These are phyloP conservation scores for Drosophila tani DNA, from an alignment of 1,140 invertebrate species.

Conservation along the genomic window DNA sequence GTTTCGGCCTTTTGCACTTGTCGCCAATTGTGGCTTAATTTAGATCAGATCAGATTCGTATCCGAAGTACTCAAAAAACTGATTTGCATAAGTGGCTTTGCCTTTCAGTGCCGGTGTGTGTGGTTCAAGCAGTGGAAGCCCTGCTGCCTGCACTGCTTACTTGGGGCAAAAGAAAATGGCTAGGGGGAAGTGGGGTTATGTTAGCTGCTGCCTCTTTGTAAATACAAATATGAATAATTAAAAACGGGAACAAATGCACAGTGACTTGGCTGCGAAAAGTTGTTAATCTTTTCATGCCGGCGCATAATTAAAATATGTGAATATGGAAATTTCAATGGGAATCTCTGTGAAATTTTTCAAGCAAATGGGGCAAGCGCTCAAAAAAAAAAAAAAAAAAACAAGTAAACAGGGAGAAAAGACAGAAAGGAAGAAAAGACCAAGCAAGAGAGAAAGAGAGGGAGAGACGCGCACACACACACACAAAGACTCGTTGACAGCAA, in stretches of 20 bases:
- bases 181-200: background rate
- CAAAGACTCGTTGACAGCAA: slow-evolving; percentile 52
- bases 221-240: slow-evolving; percentile 75
- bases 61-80: slow-evolving; percentile 32
- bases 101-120: slow-evolving; percentile 14
- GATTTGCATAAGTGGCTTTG: slow-evolving; percentile 68
- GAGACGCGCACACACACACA: slow-evolving; percentile 37
- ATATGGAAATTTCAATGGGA: slow-evolving; percentile 78
- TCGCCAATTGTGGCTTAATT: slow-evolving; percentile 1
- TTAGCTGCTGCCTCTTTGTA: background rate
- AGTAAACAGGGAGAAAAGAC: slow-evolving; percentile 3
- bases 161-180: background rate
- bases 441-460: slow-evolving; percentile 15
- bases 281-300: slow-evolving; percentile 80
- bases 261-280: slow-evolving; percentile 47
- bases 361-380: slow-evolving; percentile 69
- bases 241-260: slow-evolving; percentile 47
- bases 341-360: slow-evolving; percentile 31
- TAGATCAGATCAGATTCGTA: slow-evolving; percentile 12
- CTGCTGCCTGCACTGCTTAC: background rate
- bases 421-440: slow-evolving; percentile 43
- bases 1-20: slow-evolving; percentile 37
- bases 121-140: background rate
- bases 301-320: slow-evolving; percentile 80
- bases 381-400: slow-evolving; percentile 38